Evolutionary conservation across 1,140 invertebrate genomes (phyloP), one percentile per base, ranked within the genome.

Genomic region (Dinoponera quadriceps): DNA sequence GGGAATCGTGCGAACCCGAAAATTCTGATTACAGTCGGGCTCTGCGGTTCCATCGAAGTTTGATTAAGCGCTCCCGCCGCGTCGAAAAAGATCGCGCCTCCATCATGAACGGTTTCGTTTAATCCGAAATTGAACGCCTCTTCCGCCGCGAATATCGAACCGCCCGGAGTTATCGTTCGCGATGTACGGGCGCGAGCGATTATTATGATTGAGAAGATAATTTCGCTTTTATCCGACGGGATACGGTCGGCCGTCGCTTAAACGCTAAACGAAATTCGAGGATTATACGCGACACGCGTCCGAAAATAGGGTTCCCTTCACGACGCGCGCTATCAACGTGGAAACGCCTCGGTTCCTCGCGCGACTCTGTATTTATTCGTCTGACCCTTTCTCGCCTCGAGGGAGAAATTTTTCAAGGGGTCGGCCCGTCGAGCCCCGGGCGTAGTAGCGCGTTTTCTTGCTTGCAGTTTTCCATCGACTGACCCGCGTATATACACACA

Each of bases 1-100:
- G 65, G n/a, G 54, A 80, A 44, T 13, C 60, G 16, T 29, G 16
- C 20, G 20, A 66, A 59, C 27, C 33, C 27, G 75, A 80, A 80
- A 80, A 80, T 71, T 69, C 38, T 44, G 65, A 71, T 80, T 80
- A 80, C 22, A 33, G 16, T 48, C 63, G 33, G 29, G 20, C 51
- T 44, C 57, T 16, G 51, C 51, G 20, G 29, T 78, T 38, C n/a
- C 7, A 29, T 5, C 9, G 18, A 54, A 78, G 33, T 69, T 80
- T 80, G 9, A 80, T 59, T 25, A 48, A 57, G 65, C 7, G 38
- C 22, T 20, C 20, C n/a, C 14, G 18, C 51, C 16, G 9, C 9
- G 51, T 2, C 18, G 9, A 57, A 22, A 71, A 69, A 69, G 16
- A 29, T 20, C 69, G 7, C 63, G 14, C 22, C 48, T 16, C 29